These are phyloP conservation scores for Xenops minutus DNA, from an alignment of 2,797 vertebrate species.

Conservation along the genomic window DNA sequence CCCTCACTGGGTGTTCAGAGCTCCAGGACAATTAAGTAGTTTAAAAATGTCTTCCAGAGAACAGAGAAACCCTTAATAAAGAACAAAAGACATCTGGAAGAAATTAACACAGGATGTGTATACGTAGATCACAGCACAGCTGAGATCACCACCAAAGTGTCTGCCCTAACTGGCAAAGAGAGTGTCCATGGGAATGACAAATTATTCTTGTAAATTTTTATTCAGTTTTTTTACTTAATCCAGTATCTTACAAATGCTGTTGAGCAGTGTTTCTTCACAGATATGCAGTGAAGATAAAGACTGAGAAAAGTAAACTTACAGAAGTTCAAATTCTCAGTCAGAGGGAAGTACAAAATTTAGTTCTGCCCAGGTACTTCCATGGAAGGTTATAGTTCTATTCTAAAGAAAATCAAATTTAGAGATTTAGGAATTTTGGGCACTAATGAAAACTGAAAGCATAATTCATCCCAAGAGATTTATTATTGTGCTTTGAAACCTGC, in stretches of 20 bases:
- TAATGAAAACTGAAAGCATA: background rate
- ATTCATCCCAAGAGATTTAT: background rate
- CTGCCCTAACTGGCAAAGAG: background rate
- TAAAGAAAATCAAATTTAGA: background rate
- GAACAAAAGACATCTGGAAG: background rate
- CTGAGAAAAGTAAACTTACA: background rate
- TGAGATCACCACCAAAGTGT: background rate
- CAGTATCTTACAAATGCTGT: background rate
- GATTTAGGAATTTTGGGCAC: background rate
- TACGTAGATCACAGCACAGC: background rate
- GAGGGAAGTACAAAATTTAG: background rate
- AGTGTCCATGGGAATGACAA: background rate
- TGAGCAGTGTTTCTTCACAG: background rate
- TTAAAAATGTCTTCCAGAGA: background rate
- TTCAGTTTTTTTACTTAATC: background rate
- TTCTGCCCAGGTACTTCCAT: background rate
- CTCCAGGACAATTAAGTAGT: background rate
- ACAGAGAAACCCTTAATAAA: background rate
- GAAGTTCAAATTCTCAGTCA: background rate
- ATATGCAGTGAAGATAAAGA: background rate
- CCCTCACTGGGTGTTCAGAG: background rate
- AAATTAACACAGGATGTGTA: background rate
- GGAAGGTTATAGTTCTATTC: background rate
- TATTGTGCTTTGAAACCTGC: background rate
- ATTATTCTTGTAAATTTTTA: background rate